These are phyloP conservation scores for Drosophila glabriapex DNA, from an alignment of 2,888 invertebrate species.

Conservation along the genomic window DNA sequence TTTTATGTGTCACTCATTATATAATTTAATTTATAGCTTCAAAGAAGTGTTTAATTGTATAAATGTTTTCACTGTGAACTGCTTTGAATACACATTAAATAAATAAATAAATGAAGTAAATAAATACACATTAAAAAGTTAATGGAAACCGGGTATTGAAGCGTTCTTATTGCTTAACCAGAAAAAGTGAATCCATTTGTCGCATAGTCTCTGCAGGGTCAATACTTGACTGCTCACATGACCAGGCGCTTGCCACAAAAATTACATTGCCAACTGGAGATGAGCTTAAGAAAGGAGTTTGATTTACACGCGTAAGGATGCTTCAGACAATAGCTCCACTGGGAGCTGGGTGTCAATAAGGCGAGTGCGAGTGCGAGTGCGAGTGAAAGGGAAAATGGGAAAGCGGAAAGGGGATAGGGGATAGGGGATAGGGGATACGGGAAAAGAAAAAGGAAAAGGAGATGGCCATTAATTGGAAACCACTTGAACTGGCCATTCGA, in stretches of 20 bases:
- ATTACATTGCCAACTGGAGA: constrained; percentile 3
- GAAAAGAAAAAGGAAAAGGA: not conserved
- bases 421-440: not conserved
- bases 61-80: not conserved
- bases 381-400: no score
- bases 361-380: no score
- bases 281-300: not conserved
- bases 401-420: no score
- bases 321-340: not conserved
- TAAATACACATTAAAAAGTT: not conserved
- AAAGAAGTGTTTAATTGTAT: not conserved
- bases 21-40: not conserved
- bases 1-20: not conserved
- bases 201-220: not conserved
- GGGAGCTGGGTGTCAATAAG: constrained; percentile 1
- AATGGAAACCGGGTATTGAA: not conserved
- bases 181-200: constrained; percentile 4
- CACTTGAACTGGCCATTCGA: constrained; percentile 44
- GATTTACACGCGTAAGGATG: constrained; percentile 1
- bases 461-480: constrained; percentile 42
- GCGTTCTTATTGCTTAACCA: not conserved
- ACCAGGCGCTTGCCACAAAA: constrained; percentile 3
- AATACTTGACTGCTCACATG: not conserved
- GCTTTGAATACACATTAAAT: not conserved
- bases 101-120: not conserved